Base-by-base conservation (phyloP, 2,113 vertebrate genomes). In the Emydocephalus ijimae region DNA sequence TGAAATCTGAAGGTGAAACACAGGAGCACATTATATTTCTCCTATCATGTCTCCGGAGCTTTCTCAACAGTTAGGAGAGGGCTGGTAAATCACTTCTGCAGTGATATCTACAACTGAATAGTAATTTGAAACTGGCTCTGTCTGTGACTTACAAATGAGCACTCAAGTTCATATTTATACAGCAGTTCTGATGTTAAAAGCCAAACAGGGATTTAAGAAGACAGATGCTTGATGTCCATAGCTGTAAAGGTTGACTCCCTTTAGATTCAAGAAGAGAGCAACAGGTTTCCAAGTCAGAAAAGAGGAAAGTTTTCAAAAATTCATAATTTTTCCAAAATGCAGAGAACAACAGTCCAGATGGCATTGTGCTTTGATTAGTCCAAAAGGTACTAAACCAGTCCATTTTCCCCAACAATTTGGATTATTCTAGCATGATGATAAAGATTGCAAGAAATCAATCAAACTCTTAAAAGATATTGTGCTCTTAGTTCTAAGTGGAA, bases 11-110 rank as follows among this genome's bases (percentile, higher is more conserved):
- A 54, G 6, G 93, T 57, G n/a, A 93, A 5, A 15, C 91, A 81
- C 94, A 86, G 64, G 91, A 87, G 2, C 69, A 90, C 85, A 90
- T 14, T 93, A 94, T 91, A 39, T 92, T 94, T 92, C 89, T 95
- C 54, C 69, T 91, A 95, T 95, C 10, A 74, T 20, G 34, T 91
- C 55, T 74, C 69, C 85, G 18, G n/a, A 29, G 90, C 59, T 94
- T 93, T 23, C 34, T 95, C 94, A 92, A 91, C 8, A 92, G 21
- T 86, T 95, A 88, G 20, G 2, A 59, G 20, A 14, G 50, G 29
- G 10, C 85, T 85, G 56, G 89, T 88, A 92, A 20, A 93, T 94
- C 93, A 92, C 9, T 24, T 95, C 45, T 93, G 88, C 0, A 21
- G 20, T 0, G 11, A 5, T 89, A 87, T n/a, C 89, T 29, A 9